Evolutionary conservation across 1,140 invertebrate species (phyloP), one percentile per base, ranked within the genome.

Genomic region (Hyposmocoma kahamanoa): DNA sequence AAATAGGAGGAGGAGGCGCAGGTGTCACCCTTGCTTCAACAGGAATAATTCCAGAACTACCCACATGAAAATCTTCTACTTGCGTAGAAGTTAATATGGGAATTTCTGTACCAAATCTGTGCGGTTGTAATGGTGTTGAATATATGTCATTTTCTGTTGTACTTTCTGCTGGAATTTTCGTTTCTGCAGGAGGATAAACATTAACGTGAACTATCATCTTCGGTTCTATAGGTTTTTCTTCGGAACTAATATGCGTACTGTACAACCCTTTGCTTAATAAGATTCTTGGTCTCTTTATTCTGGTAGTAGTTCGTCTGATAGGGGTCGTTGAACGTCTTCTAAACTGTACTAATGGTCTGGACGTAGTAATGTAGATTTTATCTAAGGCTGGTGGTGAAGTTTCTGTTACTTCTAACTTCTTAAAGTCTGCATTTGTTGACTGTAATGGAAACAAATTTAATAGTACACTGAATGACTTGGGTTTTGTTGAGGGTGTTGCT

Each of bases 1-100:
- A 42, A 17, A 36, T 36, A 2, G n/a, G 32, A 2, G 32, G 32
- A 1, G 56, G 56, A 10, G 48, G n/a, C 20, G 41, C 56, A 38
- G 45, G 28, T 9, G 19, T 26, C 4, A 46, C 50, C 47, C 54
- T 60, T 8, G 44, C 36, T 47, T 61, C 49, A 22, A 79, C 30
- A n/a, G 78, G 69, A 48, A 84, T 64, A 20, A 82, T 48, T 2
- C 78, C 78, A 11, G 80, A 84, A 54, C 80, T 84, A 1, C 78
- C 80, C 3, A 67, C 44, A 30, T 84, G 78, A 49, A 66, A 72
- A 62, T 84, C 78, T 68, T 82, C 72, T 18, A 84, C 69, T 42
- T 64, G 54, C 2, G 60, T 59, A 20, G 67, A 52, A 18, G 59
- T 62, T 2, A 64, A 42, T 55, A 57, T 38, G 34, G 55, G 42